Base-by-base conservation (phyloP, 2,888 invertebrate genomes). In the Leptopilina myrica region DNA sequence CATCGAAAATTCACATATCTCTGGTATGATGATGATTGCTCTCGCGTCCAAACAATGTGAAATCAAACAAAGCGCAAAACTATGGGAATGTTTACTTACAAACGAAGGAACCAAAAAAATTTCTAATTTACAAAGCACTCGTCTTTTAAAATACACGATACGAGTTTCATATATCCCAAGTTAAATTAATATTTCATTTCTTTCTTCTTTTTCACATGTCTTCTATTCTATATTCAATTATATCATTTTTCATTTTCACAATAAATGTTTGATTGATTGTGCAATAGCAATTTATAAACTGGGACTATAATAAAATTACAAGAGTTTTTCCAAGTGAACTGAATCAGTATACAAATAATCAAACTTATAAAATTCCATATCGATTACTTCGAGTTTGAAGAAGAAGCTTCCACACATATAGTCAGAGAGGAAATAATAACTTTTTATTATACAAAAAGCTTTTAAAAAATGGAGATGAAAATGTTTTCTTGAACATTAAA, bases 401-500 rank as follows among this genome's bases (percentile, higher is more conserved):
- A 62, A 7, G 20, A 62, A 15, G 8, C 7, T 15, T n/a, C 33
- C 4, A 20, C 20, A 62, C 15, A 15, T 5, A 8, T 9, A 49
- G 49, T 20, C 20, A 49, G 8, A 8, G 49, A 7, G 62, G 62
- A 62, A 62, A 62, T 62, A 62, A 62, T 62, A 62, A 59, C n/a
- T n/a, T 62, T 20, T 20, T 20, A 15, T 62, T 62, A 62, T 62
- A 49, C 40, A 33, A 33, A 33, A 33, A 33, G 33, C 33, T 33
- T 33, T 33, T 53, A 53, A n/a, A 33, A 53, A 69, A 33, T 14
- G 56, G 33, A 56, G n/a, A 73, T 73, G 33, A 73, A 73, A 20
- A 26, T 69, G 69, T 33, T 69, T 69, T 56, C 53, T n/a, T 26
- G 20, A 5, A 20, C 73, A 73, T 73, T 73, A 56, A 73, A 73